Base-by-base conservation (phyloP, 37 sponge, comb jelly and placozoan species). In the Trichoplax adhaerens region DNA sequence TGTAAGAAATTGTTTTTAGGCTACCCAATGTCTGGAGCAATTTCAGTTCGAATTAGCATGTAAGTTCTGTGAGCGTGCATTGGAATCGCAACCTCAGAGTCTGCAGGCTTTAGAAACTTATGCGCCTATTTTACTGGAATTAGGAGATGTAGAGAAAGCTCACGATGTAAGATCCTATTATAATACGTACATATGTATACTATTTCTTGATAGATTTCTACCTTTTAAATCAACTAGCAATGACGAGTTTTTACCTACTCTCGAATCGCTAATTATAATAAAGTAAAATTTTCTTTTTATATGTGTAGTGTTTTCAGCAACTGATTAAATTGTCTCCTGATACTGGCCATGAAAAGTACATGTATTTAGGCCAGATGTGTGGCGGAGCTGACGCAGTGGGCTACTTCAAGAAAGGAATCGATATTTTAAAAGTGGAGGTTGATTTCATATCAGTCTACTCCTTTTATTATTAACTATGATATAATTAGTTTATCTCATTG, bases 341-440 rank as follows among this genome's bases (percentile, higher is more conserved):
- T 6, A 29, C n/a, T 0, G 88, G 88, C 0, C 66, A 81, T 65
- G 48, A 73, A 58, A 88, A 88, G 77, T 88, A 81, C 73, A 60
- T 88, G 72, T 83, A 81, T 54, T 77, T 88, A 53, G 88, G 85
- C 4, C 85, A 88, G 72, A 50, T 84, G 72, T 52, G 63, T 0
- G 49, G 8, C 46, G 88, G 88, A 53, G 74, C 78, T 29, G 88
- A 81, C 62, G 82, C 88, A 48, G 70, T 88, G 1, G 63, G 55
- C 0, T 71, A 74, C 76, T 56, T 84, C 57, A 54, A 57, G 50
- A 81, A 78, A 61, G 88, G 82, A 5, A 78, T 88, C 4, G 79
- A 72, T 50, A 63, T 84, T 64, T 65, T 88, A 79, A 65, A 59
- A 8, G 64, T 53, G 29, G 29, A 29, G 29, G 29, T 29, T 29